Evolutionary conservation across 2,797 vertebrate genomes (phyloP).

Genomic region (Sebastes ruberrimus): DNA sequence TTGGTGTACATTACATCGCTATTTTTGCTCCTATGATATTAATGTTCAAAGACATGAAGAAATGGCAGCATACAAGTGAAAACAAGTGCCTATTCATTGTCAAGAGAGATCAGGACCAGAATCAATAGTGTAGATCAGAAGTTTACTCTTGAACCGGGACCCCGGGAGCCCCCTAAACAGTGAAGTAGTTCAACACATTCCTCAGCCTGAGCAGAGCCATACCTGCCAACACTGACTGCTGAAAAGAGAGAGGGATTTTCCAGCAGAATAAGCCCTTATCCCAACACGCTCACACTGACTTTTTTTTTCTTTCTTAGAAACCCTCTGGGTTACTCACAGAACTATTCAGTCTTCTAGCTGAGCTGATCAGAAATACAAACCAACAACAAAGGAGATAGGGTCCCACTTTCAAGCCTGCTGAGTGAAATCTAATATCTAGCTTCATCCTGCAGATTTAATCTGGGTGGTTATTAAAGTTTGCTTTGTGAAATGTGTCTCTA

Average conservation of each 20-base stretch:
- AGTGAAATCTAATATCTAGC: constrained; percentile 1
- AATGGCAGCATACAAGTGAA: neutral
- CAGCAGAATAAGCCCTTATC: constrained; percentile 46
- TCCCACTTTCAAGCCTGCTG: neutral
- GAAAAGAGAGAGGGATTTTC: constrained; percentile 54
- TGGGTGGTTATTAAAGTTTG: constrained; percentile 1
- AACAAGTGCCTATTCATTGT: constrained; percentile 8
- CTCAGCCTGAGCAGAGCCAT: constrained; percentile 46
- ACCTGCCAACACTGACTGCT: constrained; percentile 60
- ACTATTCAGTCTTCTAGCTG: constrained; percentile 7
- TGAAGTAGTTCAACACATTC: constrained; percentile 61
- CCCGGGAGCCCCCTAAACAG: constrained; percentile 1
- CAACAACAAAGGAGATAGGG: constrained; percentile 4
- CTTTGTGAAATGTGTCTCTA: constrained; percentile 13
- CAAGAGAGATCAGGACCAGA: constrained; percentile 14
- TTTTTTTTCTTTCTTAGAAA: constrained; percentile 4
- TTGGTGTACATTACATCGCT: neutral
- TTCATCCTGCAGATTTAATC: constrained; percentile 17
- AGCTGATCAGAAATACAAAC: constrained; percentile 46
- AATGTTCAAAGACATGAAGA: neutral
- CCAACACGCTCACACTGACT: constrained; percentile 21
- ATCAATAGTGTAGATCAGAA: constrained; percentile 9
- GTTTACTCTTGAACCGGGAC: constrained; percentile 35
- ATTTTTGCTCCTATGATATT: neutral
- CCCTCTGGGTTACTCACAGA: constrained; percentile 11